Base-by-base conservation (phyloP, 2,888 invertebrate species). In the Plebejus argus region DNA sequence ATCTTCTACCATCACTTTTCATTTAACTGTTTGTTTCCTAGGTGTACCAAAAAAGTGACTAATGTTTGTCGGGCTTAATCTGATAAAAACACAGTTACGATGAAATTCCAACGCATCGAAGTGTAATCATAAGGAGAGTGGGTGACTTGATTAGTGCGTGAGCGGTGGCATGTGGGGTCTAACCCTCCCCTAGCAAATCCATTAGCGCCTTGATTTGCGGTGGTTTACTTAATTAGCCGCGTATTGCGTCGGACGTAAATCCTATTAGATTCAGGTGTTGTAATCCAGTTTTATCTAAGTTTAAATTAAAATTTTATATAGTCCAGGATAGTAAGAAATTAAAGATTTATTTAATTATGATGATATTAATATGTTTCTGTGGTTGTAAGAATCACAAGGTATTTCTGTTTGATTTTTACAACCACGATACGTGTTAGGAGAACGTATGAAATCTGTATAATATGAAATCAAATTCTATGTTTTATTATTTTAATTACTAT, bases 211-310 rank as follows among this genome's bases (percentile, higher is more conserved):
- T 80, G 79, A 81, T 82, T 82, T 82, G 81, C 82, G 80, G 81
- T 81, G 80, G 81, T 79, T 82, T 81, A 83, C 82, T 81, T 80
- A 81, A 83, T 83, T 83, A 82, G 82, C 80, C 78, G 71, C 70
- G 79, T 77, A 82, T 82, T 82, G 80, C 80, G 79, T 82, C 78
- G 79, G 58, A 70, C 23, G 15, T 28, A 66, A 66, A 66, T 33
- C 28, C 4, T 33, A 18, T 66, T 66, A 66, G 23, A 61, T 15
- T 66, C 15, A 66, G 28, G 66, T 66, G 66, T 66, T 66, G 66
- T 20, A 61, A 66, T 15, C 18, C 15, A 28, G 28, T 3, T 61
- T 61, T 12, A 61, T 61, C 3, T 23, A 61, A 61, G 61, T 3
- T 12, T 61, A 3, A 61, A 61, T 61, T 23, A 10, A 2, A 61